Conservation (phyloP, 1,140 invertebrate genomes). For the Monomorium pharaonis region DNA sequence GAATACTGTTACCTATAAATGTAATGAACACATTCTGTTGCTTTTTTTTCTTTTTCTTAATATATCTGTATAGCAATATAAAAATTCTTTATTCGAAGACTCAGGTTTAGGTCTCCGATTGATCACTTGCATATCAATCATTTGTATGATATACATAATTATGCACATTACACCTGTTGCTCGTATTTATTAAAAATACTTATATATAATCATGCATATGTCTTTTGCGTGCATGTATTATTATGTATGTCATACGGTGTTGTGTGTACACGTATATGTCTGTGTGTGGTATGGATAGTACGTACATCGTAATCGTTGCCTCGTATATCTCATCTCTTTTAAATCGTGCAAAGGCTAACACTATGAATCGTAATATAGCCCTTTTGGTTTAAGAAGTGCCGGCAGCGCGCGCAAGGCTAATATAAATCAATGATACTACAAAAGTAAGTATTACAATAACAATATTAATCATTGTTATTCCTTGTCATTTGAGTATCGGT, state of each 20-base stretch:
- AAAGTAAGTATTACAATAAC: slow-evolving; percentile 10
- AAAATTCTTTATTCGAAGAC: background rate
- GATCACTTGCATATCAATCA: background rate
- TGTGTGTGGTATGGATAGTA: background rate
- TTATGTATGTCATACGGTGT: slow-evolving; percentile 25
- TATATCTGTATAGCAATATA: slow-evolving; percentile 23
- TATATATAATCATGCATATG: slow-evolving; percentile 37
- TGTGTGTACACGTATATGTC: background rate
- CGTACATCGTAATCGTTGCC: background rate
- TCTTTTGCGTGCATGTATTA: slow-evolving; percentile 43
- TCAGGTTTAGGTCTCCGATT: background rate
- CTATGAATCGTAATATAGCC: background rate
- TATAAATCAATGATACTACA: background rate
- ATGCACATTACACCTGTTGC: background rate
- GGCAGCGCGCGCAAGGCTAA: background rate
- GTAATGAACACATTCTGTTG: slow-evolving; percentile 81
- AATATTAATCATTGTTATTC: background rate
- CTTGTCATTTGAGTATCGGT: background rate
- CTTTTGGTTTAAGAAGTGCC: background rate
- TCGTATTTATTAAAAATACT: background rate
- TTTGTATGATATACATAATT: background rate
- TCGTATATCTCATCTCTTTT: background rate
- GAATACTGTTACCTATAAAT: slow-evolving; percentile 81
- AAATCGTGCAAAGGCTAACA: slow-evolving; percentile 18
- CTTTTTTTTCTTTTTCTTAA: slow-evolving; percentile 7